A percentile compares a stretch with the other conserved stretches of the same genome.
Conservation (phyloP, 1,140 invertebrate species). For the Pseudobourletiella spinata region DNA sequence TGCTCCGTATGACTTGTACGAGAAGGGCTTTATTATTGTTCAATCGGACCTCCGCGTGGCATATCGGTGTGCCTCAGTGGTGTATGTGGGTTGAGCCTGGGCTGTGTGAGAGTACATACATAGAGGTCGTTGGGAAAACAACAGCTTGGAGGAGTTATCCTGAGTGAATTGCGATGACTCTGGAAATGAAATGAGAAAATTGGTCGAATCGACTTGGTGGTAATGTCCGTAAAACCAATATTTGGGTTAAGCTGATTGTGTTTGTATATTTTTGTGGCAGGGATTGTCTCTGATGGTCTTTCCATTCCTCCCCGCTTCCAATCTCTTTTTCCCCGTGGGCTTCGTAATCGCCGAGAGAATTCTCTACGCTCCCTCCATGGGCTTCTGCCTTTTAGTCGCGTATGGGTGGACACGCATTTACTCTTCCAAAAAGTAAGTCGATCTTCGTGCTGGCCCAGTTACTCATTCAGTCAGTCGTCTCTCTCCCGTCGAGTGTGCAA, state of each 20-base stretch:
- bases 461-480: too few species aligned
- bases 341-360: constrained; percentile 95
- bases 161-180: not conserved
- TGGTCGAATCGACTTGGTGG: not conserved
- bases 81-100: too few species aligned
- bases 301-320: constrained; percentile 90
- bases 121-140: not conserved
- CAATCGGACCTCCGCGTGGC: not conserved
- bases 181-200: not conserved
- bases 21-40: not conserved
- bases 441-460: too few species aligned
- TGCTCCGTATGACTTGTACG: too few species aligned
- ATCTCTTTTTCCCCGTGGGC: constrained; percentile 93
- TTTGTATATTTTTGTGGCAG: constrained; percentile 43
- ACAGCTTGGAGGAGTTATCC: not conserved
- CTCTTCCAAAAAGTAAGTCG: constrained; percentile 26
- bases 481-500: not conserved
- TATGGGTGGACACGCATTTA: constrained; percentile 54
- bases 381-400: constrained; percentile 85
- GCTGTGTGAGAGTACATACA: too few species aligned
- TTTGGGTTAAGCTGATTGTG: constrained; percentile 5
- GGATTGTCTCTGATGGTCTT: constrained; percentile 74
- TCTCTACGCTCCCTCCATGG: constrained; percentile 95
- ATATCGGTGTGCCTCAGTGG: not conserved
- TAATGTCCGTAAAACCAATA: constrained; percentile 5